phyloP scores from a whole-genome alignment of 2,797 vertebrate species.

The Poecilia picta region DNA sequence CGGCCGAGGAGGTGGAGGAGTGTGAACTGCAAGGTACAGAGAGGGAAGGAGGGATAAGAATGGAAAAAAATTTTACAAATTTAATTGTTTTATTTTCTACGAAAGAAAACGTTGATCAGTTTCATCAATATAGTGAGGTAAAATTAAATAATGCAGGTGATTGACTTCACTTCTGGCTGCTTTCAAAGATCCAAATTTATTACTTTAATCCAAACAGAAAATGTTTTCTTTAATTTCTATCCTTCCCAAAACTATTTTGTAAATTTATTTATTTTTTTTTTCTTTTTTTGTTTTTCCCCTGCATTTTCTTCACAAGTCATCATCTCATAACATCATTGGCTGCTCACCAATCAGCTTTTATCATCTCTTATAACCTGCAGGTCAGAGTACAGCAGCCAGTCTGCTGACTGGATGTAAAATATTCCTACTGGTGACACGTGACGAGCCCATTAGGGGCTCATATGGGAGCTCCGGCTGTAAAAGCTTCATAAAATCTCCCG shows the following conservation, averaged over 20 bases:
- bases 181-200: neutral
- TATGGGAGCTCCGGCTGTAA: neutral
- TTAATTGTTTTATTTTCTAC: neutral
- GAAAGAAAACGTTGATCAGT: neutral
- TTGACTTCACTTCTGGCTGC: neutral
- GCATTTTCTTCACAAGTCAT: conserved; percentile 34
- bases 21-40: conserved; percentile 89
- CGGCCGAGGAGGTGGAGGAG: conserved; percentile 90
- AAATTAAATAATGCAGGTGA: neutral
- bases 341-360: conserved; percentile 27
- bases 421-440: neutral
- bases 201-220: neutral
- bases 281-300: neutral
- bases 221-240: neutral
- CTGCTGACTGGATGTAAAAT: neutral
- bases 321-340: conserved; percentile 26
- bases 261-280: neutral
- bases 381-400: neutral
- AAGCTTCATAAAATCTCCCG: neutral
- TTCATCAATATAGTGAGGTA: neutral
- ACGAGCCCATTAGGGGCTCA: neutral
- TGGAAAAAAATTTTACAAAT: neutral
- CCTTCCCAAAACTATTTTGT: neutral
- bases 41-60: conserved; percentile 9
- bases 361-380: conserved; percentile 16